phyloP scores from a whole-genome alignment of 2,113 vertebrate species.

The Telmatochromis brichardi region DNA sequence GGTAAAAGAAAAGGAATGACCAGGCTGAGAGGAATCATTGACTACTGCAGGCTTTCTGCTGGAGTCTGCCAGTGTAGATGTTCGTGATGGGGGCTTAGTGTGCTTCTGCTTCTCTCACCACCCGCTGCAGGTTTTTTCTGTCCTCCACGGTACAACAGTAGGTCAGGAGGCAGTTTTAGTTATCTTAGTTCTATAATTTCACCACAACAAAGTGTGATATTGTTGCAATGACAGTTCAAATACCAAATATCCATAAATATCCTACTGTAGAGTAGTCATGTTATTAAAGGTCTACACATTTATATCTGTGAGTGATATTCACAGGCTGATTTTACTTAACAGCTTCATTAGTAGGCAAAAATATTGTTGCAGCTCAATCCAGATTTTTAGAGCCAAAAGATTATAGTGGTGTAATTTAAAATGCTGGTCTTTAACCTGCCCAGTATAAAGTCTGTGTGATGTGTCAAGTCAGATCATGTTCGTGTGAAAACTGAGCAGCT shows the following conservation, averaged over 20 bases:
- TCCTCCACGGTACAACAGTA: rapidly evolving
- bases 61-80: neutral
- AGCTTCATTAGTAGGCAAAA: neutral
- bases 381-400: neutral
- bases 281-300: neutral
- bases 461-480: neutral
- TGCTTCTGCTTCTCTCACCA: neutral
- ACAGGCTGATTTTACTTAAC: neutral
- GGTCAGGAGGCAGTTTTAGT: neutral
- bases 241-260: neutral
- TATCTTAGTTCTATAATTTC: neutral
- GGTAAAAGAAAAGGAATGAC: neutral
- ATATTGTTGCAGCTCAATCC: neutral
- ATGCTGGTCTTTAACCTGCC: neutral
- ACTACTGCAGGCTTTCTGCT: neutral
- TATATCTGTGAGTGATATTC: neutral
- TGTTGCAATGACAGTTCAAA: neutral
- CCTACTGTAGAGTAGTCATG: neutral
- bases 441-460: neutral
- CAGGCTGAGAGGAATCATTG: neutral
- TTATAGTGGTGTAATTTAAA: neutral
- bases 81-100: neutral
- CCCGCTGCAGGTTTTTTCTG: neutral
- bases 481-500: neutral
- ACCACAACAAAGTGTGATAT: neutral